Percentiles rank a stretch among this genome's conserved stretches.
phyloP scores from a whole-genome alignment of 2,888 invertebrate genomes.

The Mesochorus sp. region DNA sequence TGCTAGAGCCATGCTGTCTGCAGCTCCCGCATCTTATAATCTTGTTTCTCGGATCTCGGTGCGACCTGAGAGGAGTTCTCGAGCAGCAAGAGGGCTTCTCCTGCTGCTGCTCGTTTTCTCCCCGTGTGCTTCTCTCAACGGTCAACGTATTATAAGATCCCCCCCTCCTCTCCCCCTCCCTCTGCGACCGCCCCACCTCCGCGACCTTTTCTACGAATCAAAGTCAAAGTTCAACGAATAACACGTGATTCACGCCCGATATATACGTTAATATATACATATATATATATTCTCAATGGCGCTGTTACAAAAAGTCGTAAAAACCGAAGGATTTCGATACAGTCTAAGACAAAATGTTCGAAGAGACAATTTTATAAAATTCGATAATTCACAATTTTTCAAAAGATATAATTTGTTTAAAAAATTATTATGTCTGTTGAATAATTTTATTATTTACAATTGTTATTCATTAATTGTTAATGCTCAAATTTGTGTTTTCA shows the following conservation, averaged over 20 bases:
- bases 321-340: too few relatives aligned
- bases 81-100: neutral
- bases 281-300: conserved; percentile 30
- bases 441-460: too few relatives aligned
- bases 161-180: conserved; percentile 7
- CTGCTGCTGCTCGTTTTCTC: conserved; percentile 51
- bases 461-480: too few relatives aligned
- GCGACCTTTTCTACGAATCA: neutral
- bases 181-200: conserved; percentile 6
- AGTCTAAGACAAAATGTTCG: too few relatives aligned
- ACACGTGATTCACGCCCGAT: too few relatives aligned
- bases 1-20: conserved; percentile 81
- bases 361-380: too few relatives aligned
- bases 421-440: too few relatives aligned
- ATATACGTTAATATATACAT: conserved; percentile 13
- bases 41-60: conserved; percentile 73
- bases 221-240: neutral
- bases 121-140: conserved; percentile 60
- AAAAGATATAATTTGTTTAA: too few relatives aligned
- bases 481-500: too few relatives aligned
- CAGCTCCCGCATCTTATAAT: conserved; percentile 74
- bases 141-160: conserved; percentile 57
- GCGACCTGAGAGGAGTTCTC: conserved; percentile 22
- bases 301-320: neutral
- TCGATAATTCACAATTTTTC: too few relatives aligned